These are phyloP conservation scores for Drosophila macrospina DNA, from an alignment of 2,888 invertebrate species.

Conservation along the genomic window DNA sequence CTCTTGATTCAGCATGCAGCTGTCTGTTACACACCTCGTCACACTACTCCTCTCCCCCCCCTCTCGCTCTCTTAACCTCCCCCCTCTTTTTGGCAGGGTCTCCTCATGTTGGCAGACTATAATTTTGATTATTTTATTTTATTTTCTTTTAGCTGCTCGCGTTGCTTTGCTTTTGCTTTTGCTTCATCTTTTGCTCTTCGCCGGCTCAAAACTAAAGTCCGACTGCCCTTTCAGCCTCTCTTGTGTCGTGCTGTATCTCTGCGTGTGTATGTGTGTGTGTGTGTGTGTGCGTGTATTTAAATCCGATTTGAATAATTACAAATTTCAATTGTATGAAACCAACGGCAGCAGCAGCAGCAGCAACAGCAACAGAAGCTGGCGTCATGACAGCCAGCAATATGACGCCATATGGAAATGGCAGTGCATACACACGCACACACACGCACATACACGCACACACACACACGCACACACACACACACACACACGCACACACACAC, in stretches of 20 bases:
- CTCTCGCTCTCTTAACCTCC: not conserved
- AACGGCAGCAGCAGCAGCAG: slow-evolving; percentile 45
- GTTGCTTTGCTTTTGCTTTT: slow-evolving; percentile 7
- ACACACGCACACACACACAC: slow-evolving; percentile 29
- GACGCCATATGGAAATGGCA: slow-evolving; percentile 78
- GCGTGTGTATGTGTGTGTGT: slow-evolving; percentile 11
- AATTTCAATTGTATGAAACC: slow-evolving; percentile 78
- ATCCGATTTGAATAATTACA: slow-evolving; percentile 80
- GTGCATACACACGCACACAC: slow-evolving; percentile 31
- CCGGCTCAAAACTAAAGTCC: slow-evolving; percentile 47
- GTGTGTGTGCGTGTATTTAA: slow-evolving; percentile 59
- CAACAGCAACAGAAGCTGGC: slow-evolving; percentile 36
- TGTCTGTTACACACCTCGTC: slow-evolving; percentile 29
- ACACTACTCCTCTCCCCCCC: not conserved
- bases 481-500: slow-evolving; percentile 27
- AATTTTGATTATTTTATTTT: slow-evolving; percentile 59
- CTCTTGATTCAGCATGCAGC: slow-evolving; percentile 65
- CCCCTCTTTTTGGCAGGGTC: not conserved
- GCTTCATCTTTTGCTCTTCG: slow-evolving; percentile 5
- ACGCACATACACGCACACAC: not conserved
- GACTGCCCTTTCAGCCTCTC: slow-evolving; percentile 31
- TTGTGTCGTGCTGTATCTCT: not conserved
- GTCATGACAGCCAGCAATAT: slow-evolving; percentile 66
- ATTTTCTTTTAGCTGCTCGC: slow-evolving; percentile 31
- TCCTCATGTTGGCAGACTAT: slow-evolving; percentile 37